Evolutionary conservation across 2,797 vertebrate species (phyloP), one percentile per base, ranked within the genome.

Genomic region (Liasis olivaceus): DNA sequence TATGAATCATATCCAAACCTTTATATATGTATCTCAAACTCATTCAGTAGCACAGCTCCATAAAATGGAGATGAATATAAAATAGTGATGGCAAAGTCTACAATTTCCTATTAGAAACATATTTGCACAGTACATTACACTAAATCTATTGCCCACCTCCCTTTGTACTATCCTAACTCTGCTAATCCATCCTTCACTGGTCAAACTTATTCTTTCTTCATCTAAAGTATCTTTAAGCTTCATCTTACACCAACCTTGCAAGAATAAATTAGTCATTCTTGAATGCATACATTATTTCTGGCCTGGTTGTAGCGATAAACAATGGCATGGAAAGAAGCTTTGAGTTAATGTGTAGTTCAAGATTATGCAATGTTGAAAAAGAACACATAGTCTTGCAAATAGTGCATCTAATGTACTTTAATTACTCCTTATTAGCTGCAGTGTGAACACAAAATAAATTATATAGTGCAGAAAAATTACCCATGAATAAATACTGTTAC

Each of bases 101-200:
- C 69, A 90, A 11, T 56, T 31, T 77, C 86, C 89, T 91, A 54
- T 93, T 56, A 77, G 66, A 86, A 93, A 94, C 42, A 72, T 26
- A 64, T 12, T 2, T 62, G 54, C 54, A 31, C 91, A 69, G n/a
- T 85, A 85, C 28, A 87, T 56, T 89, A 77, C 54, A 58, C 58
- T 85, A 66, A 91, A 91, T 85, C 47, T 88, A 69, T 54, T 90
- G 47, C n/a, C 59, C 42, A 86, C 54, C 63, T 42, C 64, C 63
- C 20, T 81, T 69, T 36, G 28, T n/a, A 42, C 28, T 11, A 28
- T 85, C 36, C 42, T 69, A 22, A 60, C 62, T 8, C 28, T 15
- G 4, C 54, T 56, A 85, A 87, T 87, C 26, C 60, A 87, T 81
- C 72, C 51, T 81, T 81, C 72, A 36, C 2, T 56, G 20, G 36